These are phyloP conservation scores for Meta bourneti DNA, from an alignment of 2,888 invertebrate species.

Conservation along the genomic window DNA sequence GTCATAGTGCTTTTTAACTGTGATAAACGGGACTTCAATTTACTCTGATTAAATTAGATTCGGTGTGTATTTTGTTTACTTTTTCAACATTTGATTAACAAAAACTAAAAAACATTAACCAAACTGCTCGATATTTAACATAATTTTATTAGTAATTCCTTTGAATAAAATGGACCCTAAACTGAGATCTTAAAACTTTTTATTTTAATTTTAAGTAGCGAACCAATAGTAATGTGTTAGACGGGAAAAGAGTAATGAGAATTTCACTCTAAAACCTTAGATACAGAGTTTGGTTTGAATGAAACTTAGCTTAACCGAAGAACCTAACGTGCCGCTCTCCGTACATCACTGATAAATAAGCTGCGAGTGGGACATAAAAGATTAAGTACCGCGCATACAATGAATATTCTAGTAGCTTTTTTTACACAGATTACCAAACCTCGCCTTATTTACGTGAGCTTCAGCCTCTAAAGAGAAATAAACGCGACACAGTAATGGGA, in stretches of 20 bases:
- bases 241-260: background rate
- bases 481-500: constrained; percentile 22
- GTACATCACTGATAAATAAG: constrained; percentile 23
- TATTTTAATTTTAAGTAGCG: too few relatives aligned
- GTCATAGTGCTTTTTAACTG: too few relatives aligned
- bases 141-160: too few relatives aligned
- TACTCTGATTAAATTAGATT: too few relatives aligned
- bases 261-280: background rate
- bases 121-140: too few relatives aligned
- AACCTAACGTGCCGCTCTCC: background rate
- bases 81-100: too few relatives aligned
- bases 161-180: too few relatives aligned
- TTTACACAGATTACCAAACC: constrained; percentile 19
- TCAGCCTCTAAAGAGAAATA: constrained; percentile 42
- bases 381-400: constrained; percentile 11
- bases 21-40: too few relatives aligned
- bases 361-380: constrained; percentile 4
- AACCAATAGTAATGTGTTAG: too few relatives aligned
- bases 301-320: background rate
- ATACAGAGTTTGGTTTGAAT: background rate
- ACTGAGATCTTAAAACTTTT: too few relatives aligned
- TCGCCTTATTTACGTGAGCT: background rate
- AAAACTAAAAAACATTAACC: too few relatives aligned
- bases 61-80: too few relatives aligned
- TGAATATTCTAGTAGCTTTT: constrained; percentile 24